Conservation (phyloP, 2,113 vertebrate species). For the Corythaeola cristata region DNA sequence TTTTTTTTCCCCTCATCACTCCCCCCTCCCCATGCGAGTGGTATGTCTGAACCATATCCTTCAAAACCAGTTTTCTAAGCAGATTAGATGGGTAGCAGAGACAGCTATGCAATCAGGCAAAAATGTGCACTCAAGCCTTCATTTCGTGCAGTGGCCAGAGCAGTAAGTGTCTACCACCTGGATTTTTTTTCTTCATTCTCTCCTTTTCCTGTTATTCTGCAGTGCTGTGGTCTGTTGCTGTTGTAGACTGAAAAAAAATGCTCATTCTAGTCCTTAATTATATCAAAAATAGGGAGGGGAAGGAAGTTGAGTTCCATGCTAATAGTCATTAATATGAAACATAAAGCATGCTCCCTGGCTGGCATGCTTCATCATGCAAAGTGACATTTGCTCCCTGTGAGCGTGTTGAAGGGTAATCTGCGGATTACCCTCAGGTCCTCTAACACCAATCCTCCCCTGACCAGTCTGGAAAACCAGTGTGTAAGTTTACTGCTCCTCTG, state of each 20-base stretch:
- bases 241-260: background rate
- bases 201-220: background rate
- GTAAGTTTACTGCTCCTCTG: background rate
- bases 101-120: constrained; percentile 74
- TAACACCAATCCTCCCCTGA: background rate
- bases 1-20: background rate
- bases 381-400: constrained; percentile 27
- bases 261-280: background rate
- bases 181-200: background rate
- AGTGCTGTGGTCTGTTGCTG: background rate
- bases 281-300: constrained; percentile 33
- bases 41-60: constrained; percentile 72
- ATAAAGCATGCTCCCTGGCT: background rate
- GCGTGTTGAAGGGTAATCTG: background rate
- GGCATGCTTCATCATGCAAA: background rate
- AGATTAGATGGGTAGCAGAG: constrained; percentile 74
- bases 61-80: constrained; percentile 75
- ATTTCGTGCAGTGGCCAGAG: constrained; percentile 21
- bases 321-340: background rate
- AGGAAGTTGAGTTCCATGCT: constrained; percentile 7
- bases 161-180: constrained; percentile 54
- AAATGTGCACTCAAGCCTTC: constrained; percentile 67
- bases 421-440: constrained; percentile 6
- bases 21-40: background rate
- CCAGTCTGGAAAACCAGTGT: background rate